Base-by-base conservation (phyloP, 2,888 invertebrate species). In the Dicyrtomina minuta region DNA sequence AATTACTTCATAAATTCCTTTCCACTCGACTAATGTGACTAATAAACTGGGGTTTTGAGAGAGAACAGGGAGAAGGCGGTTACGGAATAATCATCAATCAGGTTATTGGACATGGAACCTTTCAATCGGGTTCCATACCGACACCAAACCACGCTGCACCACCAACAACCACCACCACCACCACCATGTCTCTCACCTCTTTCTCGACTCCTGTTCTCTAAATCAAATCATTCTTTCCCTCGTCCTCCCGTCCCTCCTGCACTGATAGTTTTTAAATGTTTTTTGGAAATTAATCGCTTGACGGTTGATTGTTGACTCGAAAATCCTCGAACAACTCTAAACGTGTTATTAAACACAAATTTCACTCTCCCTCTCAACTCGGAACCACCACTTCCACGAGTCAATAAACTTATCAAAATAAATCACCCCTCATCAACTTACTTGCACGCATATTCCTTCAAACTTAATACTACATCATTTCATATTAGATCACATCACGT, bases 371-470 rank as follows among this genome's bases (percentile, higher is more conserved):
- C 43, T 39, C 41, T 46, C 46, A 46, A 53, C 20, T 22, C 26
- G 4, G 13, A 53, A 24, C 43, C 22, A 17, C 22, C 26, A n/a
- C 15, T 33, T 15, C 15, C n/a, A 22, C 22, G 61, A 62, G 62
- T 62, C 62, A 62, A 62, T 62, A 62, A 62, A 62, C 62, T 62
- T 62, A 49, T 62, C 62, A 62, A 62, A 62, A 62, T 62, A 62
- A 62, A 62, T 60, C 60, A 60, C 41, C 15, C 60, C 41, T 33
- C 58, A 46, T 46, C 46, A 20, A 17, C 46, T 46, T 46, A 33
- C 20, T 46, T n/a, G 10, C n/a, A 6, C 13, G 46, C 46, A 46
- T 12, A 33, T 33, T 3, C 8, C 8, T 33, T 33, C 33, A 33
- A 33, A 33, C 33, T 33, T 33, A 33, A 3, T 5, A 5, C 33